Conservation (phyloP, 2,888 invertebrate species). For the Schizotus pectinicornis region DNA sequence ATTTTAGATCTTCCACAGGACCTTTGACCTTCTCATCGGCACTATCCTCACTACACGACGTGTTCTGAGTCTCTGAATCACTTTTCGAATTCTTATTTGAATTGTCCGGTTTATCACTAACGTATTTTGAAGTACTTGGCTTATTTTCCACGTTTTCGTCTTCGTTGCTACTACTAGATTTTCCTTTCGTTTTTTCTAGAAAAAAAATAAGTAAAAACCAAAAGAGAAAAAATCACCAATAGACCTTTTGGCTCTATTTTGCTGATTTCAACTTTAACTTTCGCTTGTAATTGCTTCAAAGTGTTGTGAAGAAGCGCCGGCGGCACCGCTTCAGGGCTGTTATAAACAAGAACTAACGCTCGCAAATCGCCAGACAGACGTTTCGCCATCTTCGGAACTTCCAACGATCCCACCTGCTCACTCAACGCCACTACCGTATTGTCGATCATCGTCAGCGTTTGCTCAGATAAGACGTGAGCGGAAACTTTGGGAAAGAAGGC, state of each 20-base stretch:
- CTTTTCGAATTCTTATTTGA: conserved; percentile 43
- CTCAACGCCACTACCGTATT: conserved; percentile 67
- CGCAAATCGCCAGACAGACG: conserved; percentile 64
- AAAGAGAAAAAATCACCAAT: conserved; percentile 21
- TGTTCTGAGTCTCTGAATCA: conserved; percentile 50
- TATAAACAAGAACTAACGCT: conserved; percentile 65
- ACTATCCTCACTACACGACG: conserved; percentile 47
- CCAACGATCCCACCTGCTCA: conserved; percentile 61
- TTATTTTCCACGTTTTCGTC: conserved; percentile 28
- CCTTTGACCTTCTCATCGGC: conserved; percentile 44
- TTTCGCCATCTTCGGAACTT: conserved; percentile 61
- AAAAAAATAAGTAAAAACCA: background rate
- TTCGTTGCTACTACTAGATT: conserved; percentile 13
- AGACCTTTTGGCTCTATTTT: conserved; percentile 48
- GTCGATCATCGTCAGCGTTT: conserved; percentile 66
- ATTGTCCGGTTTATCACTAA: conserved; percentile 6
- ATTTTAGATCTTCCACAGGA: conserved; percentile 50
- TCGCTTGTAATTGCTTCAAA: conserved; percentile 50
- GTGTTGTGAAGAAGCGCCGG: conserved; percentile 51
- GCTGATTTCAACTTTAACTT: conserved; percentile 49
- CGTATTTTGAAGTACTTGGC: conserved; percentile 48
- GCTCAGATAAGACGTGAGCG: conserved; percentile 66
- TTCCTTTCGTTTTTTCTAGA: conserved; percentile 5
- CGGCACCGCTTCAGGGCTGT: conserved; percentile 54
- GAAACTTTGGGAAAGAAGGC: conserved; percentile 87